Conservation (phyloP, 2,113 vertebrate species). For the Cheilinus undulatus region DNA sequence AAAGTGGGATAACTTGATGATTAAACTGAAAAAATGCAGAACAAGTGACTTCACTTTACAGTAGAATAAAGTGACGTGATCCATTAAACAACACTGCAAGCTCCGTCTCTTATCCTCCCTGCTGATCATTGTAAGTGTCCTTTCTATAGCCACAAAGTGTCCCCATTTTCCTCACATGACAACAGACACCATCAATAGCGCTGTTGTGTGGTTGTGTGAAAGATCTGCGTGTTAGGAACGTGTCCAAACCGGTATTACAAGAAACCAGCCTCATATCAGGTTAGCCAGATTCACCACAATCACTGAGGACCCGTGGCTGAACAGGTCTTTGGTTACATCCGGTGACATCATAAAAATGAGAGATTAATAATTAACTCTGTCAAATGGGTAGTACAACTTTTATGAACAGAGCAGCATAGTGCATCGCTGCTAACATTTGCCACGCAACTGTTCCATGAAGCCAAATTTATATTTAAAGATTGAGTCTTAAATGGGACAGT, state of each 20-base stretch:
- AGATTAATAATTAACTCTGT: constrained; percentile 76
- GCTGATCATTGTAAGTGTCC: background rate
- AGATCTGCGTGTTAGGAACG: background rate
- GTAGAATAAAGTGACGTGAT: too few species aligned
- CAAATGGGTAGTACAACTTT: constrained; percentile 81
- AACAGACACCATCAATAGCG: background rate
- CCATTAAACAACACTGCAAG: background rate
- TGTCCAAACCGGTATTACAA: background rate
- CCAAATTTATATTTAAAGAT: constrained; percentile 76
- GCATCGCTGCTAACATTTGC: constrained; percentile 65
- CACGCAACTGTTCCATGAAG: constrained; percentile 60
- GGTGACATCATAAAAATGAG: constrained; percentile 68
- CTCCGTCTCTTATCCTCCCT: constrained; percentile 13
- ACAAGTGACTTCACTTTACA: too few species aligned
- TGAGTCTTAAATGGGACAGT: constrained; percentile 58
- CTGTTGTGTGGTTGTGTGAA: constrained; percentile 7
- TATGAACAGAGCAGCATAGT: constrained; percentile 70
- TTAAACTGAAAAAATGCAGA: too few species aligned
- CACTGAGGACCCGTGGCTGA: constrained; percentile 30
- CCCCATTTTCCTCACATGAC: background rate
- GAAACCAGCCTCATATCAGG: constrained; percentile 3
- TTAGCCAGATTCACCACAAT: constrained; percentile 39
- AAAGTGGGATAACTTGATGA: too few species aligned
- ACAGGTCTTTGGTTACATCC: constrained; percentile 51
- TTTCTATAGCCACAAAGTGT: background rate